phyloP scores from a whole-genome alignment of 2,797 vertebrate genomes.

The Tragelaphus oryx region DNA sequence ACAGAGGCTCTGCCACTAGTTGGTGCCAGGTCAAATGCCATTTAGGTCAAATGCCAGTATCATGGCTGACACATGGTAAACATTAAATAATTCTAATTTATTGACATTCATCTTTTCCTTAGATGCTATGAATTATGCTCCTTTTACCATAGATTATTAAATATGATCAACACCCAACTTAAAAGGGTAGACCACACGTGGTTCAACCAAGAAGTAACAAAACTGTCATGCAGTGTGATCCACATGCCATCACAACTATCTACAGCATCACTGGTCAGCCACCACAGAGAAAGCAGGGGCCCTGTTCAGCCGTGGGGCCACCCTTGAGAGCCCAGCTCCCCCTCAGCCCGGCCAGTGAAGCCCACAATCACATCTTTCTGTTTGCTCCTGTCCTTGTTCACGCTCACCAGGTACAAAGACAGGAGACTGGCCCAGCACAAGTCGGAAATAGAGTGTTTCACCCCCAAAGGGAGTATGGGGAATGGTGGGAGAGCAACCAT shows the following conservation, averaged over 20 bases:
- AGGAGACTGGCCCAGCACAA: constrained; percentile 86
- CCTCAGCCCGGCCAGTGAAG: constrained; percentile 59
- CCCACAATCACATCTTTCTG: constrained; percentile 83
- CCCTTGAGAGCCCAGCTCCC: constrained; percentile 61
- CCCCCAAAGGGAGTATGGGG: constrained; percentile 87
- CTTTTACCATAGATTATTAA: not conserved
- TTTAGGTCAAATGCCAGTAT: not conserved
- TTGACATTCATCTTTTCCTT: not conserved
- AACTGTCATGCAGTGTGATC: not conserved
- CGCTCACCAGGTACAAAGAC: constrained; percentile 87
- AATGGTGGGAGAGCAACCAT: constrained; percentile 87
- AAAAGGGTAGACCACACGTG: not conserved
- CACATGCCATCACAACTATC: not conserved
- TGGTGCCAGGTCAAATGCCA: not conserved
- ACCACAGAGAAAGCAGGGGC: not conserved
- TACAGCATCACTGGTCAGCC: not conserved
- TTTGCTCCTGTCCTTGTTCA: constrained; percentile 87
- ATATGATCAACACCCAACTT: not conserved
- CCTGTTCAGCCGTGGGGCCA: not conserved
- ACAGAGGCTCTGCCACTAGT: not conserved
- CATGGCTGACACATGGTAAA: not conserved
- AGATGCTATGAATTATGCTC: not conserved
- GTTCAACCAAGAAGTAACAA: not conserved
- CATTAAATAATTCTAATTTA: not conserved
- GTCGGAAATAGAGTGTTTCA: constrained; percentile 89